Base-by-base conservation (phyloP, 2,888 invertebrate genomes). In the Saturnia pavonia region DNA sequence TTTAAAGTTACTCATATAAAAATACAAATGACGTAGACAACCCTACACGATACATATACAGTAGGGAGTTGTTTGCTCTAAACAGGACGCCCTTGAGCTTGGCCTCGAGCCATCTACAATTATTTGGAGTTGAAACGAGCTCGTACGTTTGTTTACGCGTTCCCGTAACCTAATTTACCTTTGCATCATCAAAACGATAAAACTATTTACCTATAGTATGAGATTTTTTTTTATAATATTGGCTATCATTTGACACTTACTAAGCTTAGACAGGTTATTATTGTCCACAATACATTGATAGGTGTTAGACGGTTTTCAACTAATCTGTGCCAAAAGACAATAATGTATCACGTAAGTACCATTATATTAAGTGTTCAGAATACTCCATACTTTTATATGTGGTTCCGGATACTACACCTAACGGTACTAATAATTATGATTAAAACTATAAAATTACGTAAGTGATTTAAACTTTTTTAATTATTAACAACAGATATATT, bases 71-170 rank as follows among this genome's bases (percentile, higher is more conserved):
- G 40, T 40, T 65, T 65, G n/a, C 65, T 40, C n/a, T 65, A 40
- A 65, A 65, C 40, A 65, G 65, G 65, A 40, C 40, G 65, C 40
- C 65, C 65, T 65, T 65, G 65, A 34, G 65, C 65, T 65, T 65
- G 65, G 40, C 65, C 65, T 65, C 40, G 65, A 9, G 8, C 19
- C 16, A 65, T 16, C 40, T n/a, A 40, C 40, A 40, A 11, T 60
- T 40, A 40, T 65, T 40, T 40, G 40, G 40, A 65, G 65, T 65
- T 65, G 40, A 65, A 65, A 19, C 65, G n/a, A 65, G 40, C 34
- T 14, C 27, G 6, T 60, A 27, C 57, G 14, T 25, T 27, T 60
- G 57, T 60, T 60, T 60, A 60, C 12, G 57, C 14, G 57, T 60
- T 60, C 57, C 27, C 57, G 25, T 60, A 14, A 27, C 57, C 57